phyloP scores from a whole-genome alignment of 2,797 vertebrate species.

The Octomys mimax region DNA sequence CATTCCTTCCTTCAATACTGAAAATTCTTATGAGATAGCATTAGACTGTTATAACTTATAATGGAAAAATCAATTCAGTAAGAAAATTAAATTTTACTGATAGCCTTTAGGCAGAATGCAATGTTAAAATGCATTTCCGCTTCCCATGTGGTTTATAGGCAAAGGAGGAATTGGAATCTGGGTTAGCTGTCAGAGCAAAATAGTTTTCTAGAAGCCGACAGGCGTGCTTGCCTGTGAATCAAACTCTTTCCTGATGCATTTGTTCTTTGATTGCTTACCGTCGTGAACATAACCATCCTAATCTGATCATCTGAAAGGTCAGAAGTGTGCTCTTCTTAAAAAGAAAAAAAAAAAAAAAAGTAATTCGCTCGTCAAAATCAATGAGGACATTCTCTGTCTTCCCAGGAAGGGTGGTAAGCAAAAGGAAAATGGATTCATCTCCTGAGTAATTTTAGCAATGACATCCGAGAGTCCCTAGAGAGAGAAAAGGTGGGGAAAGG shows the following conservation, averaged over 20 bases:
- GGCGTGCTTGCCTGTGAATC: conserved; percentile 86
- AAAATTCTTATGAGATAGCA: conserved; percentile 93
- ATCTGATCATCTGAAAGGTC: conserved; percentile 95
- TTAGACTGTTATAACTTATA: conserved; percentile 93
- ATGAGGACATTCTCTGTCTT: conserved; percentile 87
- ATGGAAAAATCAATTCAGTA: conserved; percentile 96
- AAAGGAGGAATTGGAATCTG: conserved; percentile 91
- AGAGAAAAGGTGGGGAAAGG: conserved; percentile 44
- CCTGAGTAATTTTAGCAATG: conserved; percentile 87
- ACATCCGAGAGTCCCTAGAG: conserved; percentile 86
- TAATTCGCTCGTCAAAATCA: conserved; percentile 91
- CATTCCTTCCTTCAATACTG: conserved; percentile 86
- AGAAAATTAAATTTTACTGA: conserved; percentile 99
- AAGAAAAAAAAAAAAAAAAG: conserved; percentile 81
- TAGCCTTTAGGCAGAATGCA: conserved; percentile 98
- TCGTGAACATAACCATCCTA: conserved; percentile 92
- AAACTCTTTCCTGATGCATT: conserved; percentile 92
- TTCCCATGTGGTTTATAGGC: conserved; percentile 93
- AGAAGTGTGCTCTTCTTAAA: conserved; percentile 91
- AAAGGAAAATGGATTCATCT: conserved; percentile 91
- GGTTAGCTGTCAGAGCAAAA: conserved; percentile 90
- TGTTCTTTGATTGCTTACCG: conserved; percentile 94
- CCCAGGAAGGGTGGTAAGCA: conserved; percentile 86
- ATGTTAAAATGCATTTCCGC: conserved; percentile 95
- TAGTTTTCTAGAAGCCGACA: conserved; percentile 85